Evolutionary conservation across 2,113 vertebrate species (phyloP), one percentile per base, ranked within the genome.

Genomic region (Siniperca knerii): DNA sequence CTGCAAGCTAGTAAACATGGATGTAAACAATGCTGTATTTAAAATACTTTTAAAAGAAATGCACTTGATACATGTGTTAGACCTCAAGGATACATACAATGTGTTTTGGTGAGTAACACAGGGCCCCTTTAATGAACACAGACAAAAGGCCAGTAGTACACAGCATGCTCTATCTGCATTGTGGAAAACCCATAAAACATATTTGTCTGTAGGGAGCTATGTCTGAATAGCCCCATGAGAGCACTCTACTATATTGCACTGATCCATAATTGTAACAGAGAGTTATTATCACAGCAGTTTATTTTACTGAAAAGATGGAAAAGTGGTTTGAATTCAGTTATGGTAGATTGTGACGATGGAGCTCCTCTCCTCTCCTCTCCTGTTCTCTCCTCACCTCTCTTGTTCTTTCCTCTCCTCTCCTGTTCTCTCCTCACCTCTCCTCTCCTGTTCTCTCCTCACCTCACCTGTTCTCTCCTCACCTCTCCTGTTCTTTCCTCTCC

Each of bases 251-350:
- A 10, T 78, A 81, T 79, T 66, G 42, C 74, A 23, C 37, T 62
- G 71, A 82, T 79, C 76, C 69, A 40, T 89, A 72, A 81, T 79
- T 91, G 82, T 67, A 82, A 81, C 65, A 15, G 35, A 48, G 73
- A 90, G 68, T 89, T 85, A 69, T 90, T 79, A 84, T 83, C 33
- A 12, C 3, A 18, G 64, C 86, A 67, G 62, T 89, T 88, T 81
- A 79, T 79, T 77, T 77, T 16, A 62, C 44, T 67, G 61, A 50
- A 73, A 75, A 68, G 23, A 77, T 4, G n/a, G 69, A 75, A 68
- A 84, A 77, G 72, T 61, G 4, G 35, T 85, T 85, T 61, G 54
- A 57, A 54, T 83, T 75, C 50, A 77, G 81, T 77, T 62, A 70
- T 77, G 20, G 18, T 52, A 57, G 50, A 20, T 70, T 42, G 72